These are phyloP conservation scores for Brachycybe producta DNA, from an alignment of 2,888 invertebrate species.

Conservation along the genomic window DNA sequence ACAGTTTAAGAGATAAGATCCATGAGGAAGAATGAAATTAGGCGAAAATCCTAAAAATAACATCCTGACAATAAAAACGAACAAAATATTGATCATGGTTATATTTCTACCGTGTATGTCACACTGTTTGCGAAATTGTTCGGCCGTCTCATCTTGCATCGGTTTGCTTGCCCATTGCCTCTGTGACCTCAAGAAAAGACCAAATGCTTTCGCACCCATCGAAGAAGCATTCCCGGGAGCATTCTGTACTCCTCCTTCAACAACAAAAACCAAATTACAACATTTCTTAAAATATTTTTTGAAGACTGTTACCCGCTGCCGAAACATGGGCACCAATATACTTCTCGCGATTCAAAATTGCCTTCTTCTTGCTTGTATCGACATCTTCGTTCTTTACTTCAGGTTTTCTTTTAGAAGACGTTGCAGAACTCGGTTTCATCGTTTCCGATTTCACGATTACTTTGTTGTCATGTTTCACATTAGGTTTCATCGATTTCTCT, in stretches of 20 bases:
- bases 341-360: too few relatives aligned
- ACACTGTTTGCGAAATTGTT: slow-evolving; percentile 28
- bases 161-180: slow-evolving; percentile 32
- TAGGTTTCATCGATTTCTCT: too few relatives aligned
- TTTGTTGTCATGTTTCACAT: too few relatives aligned
- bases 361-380: too few relatives aligned
- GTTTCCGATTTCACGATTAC: too few relatives aligned
- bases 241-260: slow-evolving; percentile 27
- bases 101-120: background rate
- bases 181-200: slow-evolving; percentile 32
- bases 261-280: background rate
- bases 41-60: slow-evolving; percentile 26
- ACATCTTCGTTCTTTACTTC: too few relatives aligned
- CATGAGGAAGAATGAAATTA: slow-evolving; percentile 31
- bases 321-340: background rate
- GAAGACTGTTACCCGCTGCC: background rate
- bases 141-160: slow-evolving; percentile 26
- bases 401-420: too few relatives aligned
- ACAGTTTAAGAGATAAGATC: slow-evolving; percentile 38
- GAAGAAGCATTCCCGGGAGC: slow-evolving; percentile 29
- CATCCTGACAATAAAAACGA: background rate
- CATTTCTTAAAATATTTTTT: background rate
- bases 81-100: background rate
- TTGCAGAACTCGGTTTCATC: too few relatives aligned
- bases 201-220: slow-evolving; percentile 32